Base-by-base conservation (phyloP, 2,888 invertebrate species). In the Dynastes maya region DNA sequence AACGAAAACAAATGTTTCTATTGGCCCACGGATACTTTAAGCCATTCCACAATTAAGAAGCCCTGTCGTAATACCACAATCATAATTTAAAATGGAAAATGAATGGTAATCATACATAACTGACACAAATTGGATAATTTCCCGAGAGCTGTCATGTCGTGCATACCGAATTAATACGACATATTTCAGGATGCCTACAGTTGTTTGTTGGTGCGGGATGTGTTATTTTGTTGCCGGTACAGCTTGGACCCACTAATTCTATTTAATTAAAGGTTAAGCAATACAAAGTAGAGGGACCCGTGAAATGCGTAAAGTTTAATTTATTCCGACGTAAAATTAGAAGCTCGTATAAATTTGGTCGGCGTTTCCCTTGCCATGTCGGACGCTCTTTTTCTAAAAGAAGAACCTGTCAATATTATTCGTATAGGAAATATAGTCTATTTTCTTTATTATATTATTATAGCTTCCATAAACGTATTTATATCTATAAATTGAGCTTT, bases 81-180 rank as follows among this genome's bases (percentile, higher is more conserved):
- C 13, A 8, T 16, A 22, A 58, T 58, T 67, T 67, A 16, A 67
- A 49, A 67, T 67, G 40, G 65, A 45, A 67, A 67, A 67, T 67
- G 22, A 40, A 22, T 49, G 65, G 65, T 67, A 67, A 45, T 45
- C 65, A 40, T 45, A 45, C n/a, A 9, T 40, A 22, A 8, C 40
- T 40, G 40, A 37, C 40, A 22, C 45, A 67, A 67, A 67, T 67
- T 67, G 65, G 45, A 67, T 67, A 67, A 67, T 67, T 45, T 67
- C 65, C 40, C 45, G 40, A 67, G 40, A 22, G 65, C 45, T 37
- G 16, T 67, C 65, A 49, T 67, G 65, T 67, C 65, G 45, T 45
- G 40, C 40, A 67, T 45, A 40, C n/a, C 16, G 45, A 65, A 65
- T 65, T 37, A 65, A 37, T 65, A 22, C 45, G 22, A 45, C 11